Evolutionary conservation across 2,888 invertebrate genomes (phyloP), one percentile per base, ranked within the genome.

Genomic region (Campoletis raptor): DNA sequence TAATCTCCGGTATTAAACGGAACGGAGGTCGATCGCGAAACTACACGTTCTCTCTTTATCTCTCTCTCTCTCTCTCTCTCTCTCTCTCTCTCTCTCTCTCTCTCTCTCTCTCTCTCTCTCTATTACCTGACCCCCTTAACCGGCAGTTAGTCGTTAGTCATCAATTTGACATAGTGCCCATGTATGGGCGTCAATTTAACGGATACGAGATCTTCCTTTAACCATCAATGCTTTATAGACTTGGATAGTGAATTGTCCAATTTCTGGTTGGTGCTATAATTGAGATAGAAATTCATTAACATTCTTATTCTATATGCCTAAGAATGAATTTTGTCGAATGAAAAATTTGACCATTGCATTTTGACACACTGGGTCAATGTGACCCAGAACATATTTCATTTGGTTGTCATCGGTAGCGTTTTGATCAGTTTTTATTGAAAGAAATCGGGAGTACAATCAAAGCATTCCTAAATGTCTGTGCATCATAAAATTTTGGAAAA

Each of bases 1-100:
- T 76, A 79, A 85, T 87, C 84, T 87, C 81, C 79, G 81, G 79
- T 70, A 82, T 87, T 57, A 54, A 76, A 45, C 36, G 37, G 30
- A 81, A 36, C 77, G 69, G 54, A 40, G 67, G 57, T 77, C 66
- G 86, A 81, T 61, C 30, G 64, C 40, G 57, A 74, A 61, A 67
- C 73, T 40, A 66, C 37, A 37, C 8, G 42, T 40, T 45, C 78
- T n/a, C n/a, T n/a, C 64, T 74, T 40, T 21, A 54, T 36, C 73
- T 10, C 40, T 6, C 45, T 24, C 66, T n/a, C 52, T 7, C 30
- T 36, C 73, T 10, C 40, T 6, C 45, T 24, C 66, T n/a, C 52
- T 45, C 78, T n/a, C n/a, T n/a, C 64, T 74, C 24, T 21, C 37
- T 36, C 73, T 10, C 40, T 6, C 45, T 24, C 66, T n/a, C 52